These are phyloP conservation scores for Scaptomyza polygonia DNA, from an alignment of 2,888 invertebrate species.

Conservation along the genomic window DNA sequence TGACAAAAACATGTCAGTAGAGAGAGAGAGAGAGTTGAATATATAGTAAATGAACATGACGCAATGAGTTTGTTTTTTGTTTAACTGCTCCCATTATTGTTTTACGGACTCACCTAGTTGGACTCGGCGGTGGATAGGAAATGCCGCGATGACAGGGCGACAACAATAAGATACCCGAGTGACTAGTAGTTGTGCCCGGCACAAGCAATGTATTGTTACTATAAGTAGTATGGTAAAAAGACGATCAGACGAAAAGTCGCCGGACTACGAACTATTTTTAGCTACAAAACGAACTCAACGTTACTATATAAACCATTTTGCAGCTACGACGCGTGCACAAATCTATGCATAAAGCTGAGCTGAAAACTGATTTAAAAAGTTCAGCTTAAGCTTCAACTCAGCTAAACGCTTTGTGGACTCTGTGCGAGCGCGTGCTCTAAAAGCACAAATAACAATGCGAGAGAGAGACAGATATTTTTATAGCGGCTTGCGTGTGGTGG, in stretches of 20 bases:
- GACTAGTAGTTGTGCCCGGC: slow-evolving; percentile 85
- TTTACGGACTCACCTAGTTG: slow-evolving; percentile 84
- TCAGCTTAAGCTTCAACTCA: slow-evolving; percentile 8
- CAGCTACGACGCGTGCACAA: slow-evolving; percentile 22
- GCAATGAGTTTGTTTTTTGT: neutral
- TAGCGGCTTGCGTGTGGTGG: slow-evolving; percentile 15
- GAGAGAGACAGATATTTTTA: neutral
- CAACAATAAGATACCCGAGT: slow-evolving; percentile 84
- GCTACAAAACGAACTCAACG: slow-evolving; percentile 37
- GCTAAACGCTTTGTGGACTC: neutral
- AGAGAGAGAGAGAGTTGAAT: slow-evolving; percentile 1
- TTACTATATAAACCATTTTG: slow-evolving; percentile 23
- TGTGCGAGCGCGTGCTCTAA: neutral
- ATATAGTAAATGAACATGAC: slow-evolving; percentile 23
- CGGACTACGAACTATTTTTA: slow-evolving; percentile 35
- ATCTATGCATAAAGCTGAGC: slow-evolving; percentile 7
- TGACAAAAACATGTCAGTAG: slow-evolving; percentile 7
- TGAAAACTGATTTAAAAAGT: slow-evolving; percentile 2
- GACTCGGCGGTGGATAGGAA: slow-evolving; percentile 94
- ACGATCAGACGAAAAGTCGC: slow-evolving; percentile 33
- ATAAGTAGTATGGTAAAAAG: slow-evolving; percentile 84
- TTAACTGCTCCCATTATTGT: slow-evolving; percentile 10
- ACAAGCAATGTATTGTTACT: slow-evolving; percentile 86
- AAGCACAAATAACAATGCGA: slow-evolving; percentile 15
- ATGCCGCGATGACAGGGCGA: slow-evolving; percentile 89